Evolutionary conservation across 53 echinoderm and acorn worm genomes (phyloP), one percentile per base, ranked within the genome.

Genomic region (Apostichopus leukothele): DNA sequence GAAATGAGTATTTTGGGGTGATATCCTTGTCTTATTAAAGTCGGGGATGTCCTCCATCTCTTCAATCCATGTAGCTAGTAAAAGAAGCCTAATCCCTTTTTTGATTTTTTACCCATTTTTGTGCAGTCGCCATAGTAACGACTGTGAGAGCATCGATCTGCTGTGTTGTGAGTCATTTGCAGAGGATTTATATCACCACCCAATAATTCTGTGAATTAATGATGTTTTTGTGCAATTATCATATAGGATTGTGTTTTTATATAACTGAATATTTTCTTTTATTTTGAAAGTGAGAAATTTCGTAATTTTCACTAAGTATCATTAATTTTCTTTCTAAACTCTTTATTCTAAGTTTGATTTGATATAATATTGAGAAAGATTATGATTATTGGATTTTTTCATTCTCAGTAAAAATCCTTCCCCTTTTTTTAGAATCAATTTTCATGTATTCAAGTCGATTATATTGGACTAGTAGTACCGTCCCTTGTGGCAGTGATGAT

Each of bases 161-260:
- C 71, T 71, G 71, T 71, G 71, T 19, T 71, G 71, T 71, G 71
- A 71, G 71, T 71, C 71, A 63, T 71, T 16, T 71, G 71, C n/a
- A 71, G 20, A 71, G 71, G n/a, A 71, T 71, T 71, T 19, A 71
- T 71, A 71, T 71, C 20, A 71, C 71, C 71, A 71, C 18, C 71
- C 71, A 71, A 16, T 71, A n/a, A 4, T 68, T 71, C n/a, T 71
- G 18, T 18, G 18, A 71, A 71, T 71, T 71, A 39, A 71, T 71
- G 13, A 16, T 5, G 20, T 18, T 71, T 71, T 19, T 71, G 71
- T 71, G 71, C 71, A 71, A 71, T 71, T 71, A 57, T 71, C 18
- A 71, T 71, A 19, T 19, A 71, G 71, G 16, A 71, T 71, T 71
- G 71, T 18, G 20, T 71, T 71, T 71, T 71, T 16, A 6, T 71